Evolutionary conservation across 2,797 vertebrate genomes (phyloP), one percentile per base, ranked within the genome.

Genomic region (Gymnoscopelus microlampas): DNA sequence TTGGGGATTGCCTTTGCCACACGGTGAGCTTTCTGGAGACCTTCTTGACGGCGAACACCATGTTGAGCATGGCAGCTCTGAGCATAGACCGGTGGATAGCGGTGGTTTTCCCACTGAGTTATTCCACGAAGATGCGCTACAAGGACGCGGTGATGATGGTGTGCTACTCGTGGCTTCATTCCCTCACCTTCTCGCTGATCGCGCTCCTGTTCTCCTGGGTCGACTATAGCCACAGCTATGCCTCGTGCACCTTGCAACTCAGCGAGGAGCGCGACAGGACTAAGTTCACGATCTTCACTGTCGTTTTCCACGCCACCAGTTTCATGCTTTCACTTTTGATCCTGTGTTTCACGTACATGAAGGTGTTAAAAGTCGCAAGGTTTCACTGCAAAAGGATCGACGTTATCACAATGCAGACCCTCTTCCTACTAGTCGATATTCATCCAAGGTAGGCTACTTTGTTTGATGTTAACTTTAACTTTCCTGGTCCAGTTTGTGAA

Each of bases 31-130:
- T 95, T 66, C 85, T 95, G 92, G 95, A 96, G 91, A 95, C 95
- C 77, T 95, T 95, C 53, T 87, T 95, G 79, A 94, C 93, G 54
- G 93, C 94, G 5, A 95, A 94, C 89, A 91, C 93, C 2, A 95
- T 95, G 94, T 64, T 95, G 85, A 96, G 92, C 86, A 94, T 94
- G 94, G 95, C 93, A 9, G 95, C 94, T 0, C 94, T 96, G 65
- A 95, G 95, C 82, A 94, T 95, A 60, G 94, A 96, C 91, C 94
- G 93, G 55, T 95, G 95, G 95, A 94, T 95, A 65, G 94, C 94
- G 0, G 94, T 95, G 84, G 95, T 95, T 47, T 96, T 96, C 86
- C 95, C 94, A 13, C 82, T 95, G 67, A 94, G 94, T 76, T 95
- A 95, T 85, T 93, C 93, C 78, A 94, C 94, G 70, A 95, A 94